Percentiles rank a stretch among this genome's conserved stretches.
phyloP scores from a whole-genome alignment of 1,140 invertebrate genomes.

The Heliconius hermathena region DNA sequence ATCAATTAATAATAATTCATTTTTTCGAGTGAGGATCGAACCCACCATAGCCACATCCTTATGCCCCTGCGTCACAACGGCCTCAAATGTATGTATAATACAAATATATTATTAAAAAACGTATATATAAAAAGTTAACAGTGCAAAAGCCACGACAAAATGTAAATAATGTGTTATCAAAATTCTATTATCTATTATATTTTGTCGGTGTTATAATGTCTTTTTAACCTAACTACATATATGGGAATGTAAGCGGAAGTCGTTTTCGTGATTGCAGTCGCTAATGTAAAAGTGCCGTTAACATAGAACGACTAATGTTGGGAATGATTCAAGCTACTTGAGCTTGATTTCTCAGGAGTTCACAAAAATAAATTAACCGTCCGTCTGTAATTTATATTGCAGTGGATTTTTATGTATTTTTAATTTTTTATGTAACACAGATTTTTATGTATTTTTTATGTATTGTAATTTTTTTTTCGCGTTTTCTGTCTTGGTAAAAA shows the following conservation, averaged over 20 bases:
- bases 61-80: no score
- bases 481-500: no score
- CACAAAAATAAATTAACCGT: background rate
- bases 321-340: background rate
- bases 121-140: no score
- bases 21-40: no score
- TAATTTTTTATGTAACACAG: background rate
- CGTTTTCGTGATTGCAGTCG: conserved; percentile 6
- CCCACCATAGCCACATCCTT: no score
- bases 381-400: background rate
- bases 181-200: conserved; percentile 8
- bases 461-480: no score
- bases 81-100: no score
- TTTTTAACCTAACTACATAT: background rate
- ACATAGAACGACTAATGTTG: background rate
- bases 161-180: background rate
- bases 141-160: background rate
- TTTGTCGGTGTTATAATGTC: background rate
- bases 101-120: no score
- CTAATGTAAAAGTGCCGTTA: conserved; percentile 12
- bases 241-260: background rate
- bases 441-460: no score
- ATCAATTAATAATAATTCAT: no score
- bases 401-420: background rate
- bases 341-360: background rate